These are phyloP conservation scores for Lycaena phlaeas DNA, from an alignment of 2,888 invertebrate species.

Conservation along the genomic window DNA sequence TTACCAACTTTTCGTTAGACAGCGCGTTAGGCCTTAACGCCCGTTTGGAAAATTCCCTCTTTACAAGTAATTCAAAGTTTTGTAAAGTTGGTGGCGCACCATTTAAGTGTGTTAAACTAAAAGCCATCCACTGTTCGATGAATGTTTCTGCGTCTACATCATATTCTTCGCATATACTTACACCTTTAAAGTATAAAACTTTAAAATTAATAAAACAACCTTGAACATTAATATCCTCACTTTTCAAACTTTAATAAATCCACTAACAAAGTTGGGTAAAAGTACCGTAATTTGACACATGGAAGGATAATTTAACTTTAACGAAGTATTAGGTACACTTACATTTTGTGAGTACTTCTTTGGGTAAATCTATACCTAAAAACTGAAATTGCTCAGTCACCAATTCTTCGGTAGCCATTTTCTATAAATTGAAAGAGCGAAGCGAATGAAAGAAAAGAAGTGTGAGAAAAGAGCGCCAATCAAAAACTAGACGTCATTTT, in stretches of 20 bases:
- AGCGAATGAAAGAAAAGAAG: slow-evolving; percentile 28
- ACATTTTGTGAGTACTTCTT: slow-evolving; percentile 73
- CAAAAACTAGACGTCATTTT: slow-evolving; percentile 15
- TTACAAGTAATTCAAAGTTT: slow-evolving; percentile 74
- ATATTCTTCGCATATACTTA: slow-evolving; percentile 77
- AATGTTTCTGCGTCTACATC: slow-evolving; percentile 78
- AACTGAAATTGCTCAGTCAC: slow-evolving; percentile 76
- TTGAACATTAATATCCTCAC: slow-evolving; percentile 55
- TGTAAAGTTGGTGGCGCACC: slow-evolving; percentile 75
- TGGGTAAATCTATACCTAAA: slow-evolving; percentile 71
- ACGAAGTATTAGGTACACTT: slow-evolving; percentile 30
- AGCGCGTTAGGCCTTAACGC: slow-evolving; percentile 40
- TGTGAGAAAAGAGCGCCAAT: slow-evolving; percentile 40
- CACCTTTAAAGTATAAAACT: slow-evolving; percentile 57
- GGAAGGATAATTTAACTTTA: slow-evolving; percentile 9
- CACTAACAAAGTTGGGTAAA: slow-evolving; percentile 22
- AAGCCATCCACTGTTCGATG: slow-evolving; percentile 86
- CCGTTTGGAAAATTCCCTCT: slow-evolving; percentile 75
- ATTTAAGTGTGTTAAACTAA: slow-evolving; percentile 76
- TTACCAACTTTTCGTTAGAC: slow-evolving; percentile 39
- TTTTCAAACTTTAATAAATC: slow-evolving; percentile 27
- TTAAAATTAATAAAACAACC: slow-evolving; percentile 44
- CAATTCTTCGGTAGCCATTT: slow-evolving; percentile 71
- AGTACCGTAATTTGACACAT: slow-evolving; percentile 11
- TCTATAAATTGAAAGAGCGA: slow-evolving; percentile 38